Evolutionary conservation across 1,140 invertebrate species (phyloP).

Genomic region (Monochamus saltuarius): DNA sequence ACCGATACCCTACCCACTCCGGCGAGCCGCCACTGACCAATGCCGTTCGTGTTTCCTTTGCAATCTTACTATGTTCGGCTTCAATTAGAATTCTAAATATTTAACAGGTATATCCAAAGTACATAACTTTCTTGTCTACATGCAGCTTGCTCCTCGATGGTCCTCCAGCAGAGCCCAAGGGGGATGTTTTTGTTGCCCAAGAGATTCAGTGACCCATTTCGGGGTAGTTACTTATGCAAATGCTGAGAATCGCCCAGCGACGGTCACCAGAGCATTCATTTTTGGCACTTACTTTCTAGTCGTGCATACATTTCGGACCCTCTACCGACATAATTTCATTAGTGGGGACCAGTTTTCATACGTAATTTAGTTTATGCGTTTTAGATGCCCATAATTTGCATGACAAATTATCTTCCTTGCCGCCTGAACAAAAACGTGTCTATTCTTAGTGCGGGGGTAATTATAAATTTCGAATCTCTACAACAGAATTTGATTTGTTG

Average conservation of each 20-base stretch:
- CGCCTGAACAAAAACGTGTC: too few relatives aligned
- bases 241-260: conserved; percentile 19
- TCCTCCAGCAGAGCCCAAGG: background rate
- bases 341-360: conserved; percentile 16
- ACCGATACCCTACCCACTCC: too few relatives aligned
- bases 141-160: too few relatives aligned
- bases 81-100: too few relatives aligned
- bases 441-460: too few relatives aligned
- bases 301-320: conserved; percentile 19
- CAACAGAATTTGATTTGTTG: too few relatives aligned
- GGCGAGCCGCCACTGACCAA: too few relatives aligned
- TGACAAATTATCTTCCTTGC: background rate
- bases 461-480: too few relatives aligned
- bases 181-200: conserved; percentile 12
- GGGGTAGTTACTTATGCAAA: conserved; percentile 27
- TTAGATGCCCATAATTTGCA: conserved; percentile 26
- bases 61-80: too few relatives aligned
- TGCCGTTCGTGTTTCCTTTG: too few relatives aligned
- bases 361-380: conserved; percentile 27
- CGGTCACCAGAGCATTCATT: conserved; percentile 18
- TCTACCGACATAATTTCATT: conserved; percentile 20
- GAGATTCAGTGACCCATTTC: conserved; percentile 19
- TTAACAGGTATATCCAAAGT: too few relatives aligned
- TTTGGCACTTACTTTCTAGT: conserved; percentile 25
- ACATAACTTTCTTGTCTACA: too few relatives aligned